Percentiles rank a stretch among this genome's conserved stretches.
Evolutionary conservation across 2,113 vertebrate species (phyloP).

Genomic region (Sterna hirundo): DNA sequence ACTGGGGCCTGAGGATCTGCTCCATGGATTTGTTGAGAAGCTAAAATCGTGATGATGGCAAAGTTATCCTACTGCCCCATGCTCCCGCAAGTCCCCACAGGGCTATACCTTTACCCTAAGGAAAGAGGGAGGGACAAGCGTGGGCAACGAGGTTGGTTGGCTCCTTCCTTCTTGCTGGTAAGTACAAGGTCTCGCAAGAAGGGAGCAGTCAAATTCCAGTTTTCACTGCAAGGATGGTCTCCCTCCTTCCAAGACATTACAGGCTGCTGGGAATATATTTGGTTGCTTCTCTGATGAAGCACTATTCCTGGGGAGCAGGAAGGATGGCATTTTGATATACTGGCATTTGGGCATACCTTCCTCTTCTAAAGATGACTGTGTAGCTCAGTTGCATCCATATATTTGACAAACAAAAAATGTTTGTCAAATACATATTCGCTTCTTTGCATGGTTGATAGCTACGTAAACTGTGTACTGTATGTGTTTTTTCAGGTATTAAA

Average conservation of each 20-base stretch:
- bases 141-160: background rate
- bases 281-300: background rate
- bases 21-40: background rate
- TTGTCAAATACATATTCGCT: background rate
- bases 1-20: background rate
- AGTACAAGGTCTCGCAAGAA: background rate
- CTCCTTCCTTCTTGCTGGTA: background rate
- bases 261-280: background rate
- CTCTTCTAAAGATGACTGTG: background rate
- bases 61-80: background rate
- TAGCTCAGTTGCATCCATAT: background rate
- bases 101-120: background rate
- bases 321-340: background rate
- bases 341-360: background rate
- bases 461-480: background rate
- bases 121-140: fast-evolving
- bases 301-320: background rate
- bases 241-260: background rate
- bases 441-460: background rate
- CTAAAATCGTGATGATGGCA: background rate
- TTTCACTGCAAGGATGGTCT: background rate
- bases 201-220: background rate
- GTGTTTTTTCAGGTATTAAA: background rate
- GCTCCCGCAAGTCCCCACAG: background rate
- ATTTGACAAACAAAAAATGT: background rate